These are phyloP conservation scores for Echeneis naucrates DNA, from an alignment of 2,797 vertebrate species.

Conservation along the genomic window DNA sequence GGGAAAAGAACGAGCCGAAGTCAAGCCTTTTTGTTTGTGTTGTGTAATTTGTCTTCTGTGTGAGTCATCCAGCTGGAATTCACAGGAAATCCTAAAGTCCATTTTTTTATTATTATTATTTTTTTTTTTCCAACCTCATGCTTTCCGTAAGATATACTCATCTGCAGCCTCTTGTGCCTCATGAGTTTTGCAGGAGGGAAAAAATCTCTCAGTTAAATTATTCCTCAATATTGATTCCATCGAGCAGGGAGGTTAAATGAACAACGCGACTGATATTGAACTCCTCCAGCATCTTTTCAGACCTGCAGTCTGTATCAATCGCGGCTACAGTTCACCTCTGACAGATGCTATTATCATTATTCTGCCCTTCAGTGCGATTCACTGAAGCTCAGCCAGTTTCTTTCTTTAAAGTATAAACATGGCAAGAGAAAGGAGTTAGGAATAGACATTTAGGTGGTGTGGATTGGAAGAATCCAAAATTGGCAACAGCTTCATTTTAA, in stretches of 20 bases:
- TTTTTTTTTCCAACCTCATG: slow-evolving; percentile 19
- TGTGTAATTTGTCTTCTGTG: slow-evolving; percentile 4
- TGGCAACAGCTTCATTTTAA: not conserved
- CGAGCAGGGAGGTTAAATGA: slow-evolving; percentile 43
- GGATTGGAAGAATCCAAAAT: not conserved
- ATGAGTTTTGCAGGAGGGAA: slow-evolving; percentile 25
- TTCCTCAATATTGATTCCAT: slow-evolving; percentile 32
- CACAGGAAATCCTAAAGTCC: not conserved
- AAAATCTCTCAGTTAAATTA: slow-evolving; percentile 22
- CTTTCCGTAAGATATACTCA: not conserved
- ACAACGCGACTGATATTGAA: slow-evolving; percentile 38
- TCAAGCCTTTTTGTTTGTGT: slow-evolving; percentile 2
- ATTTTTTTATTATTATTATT: slow-evolving; percentile 9
- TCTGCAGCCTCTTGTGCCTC: not conserved
- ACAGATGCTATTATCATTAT: slow-evolving; percentile 55
- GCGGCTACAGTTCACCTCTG: slow-evolving; percentile 51
- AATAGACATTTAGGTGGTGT: slow-evolving; percentile 11
- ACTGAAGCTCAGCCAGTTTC: slow-evolving; percentile 25
- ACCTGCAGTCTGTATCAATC: slow-evolving; percentile 34
- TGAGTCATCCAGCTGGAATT: slow-evolving; percentile 17
- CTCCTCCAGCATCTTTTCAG: slow-evolving; percentile 34
- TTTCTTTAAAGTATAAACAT: slow-evolving; percentile 30
- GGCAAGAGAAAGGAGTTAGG: slow-evolving; percentile 17
- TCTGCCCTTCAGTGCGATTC: slow-evolving; percentile 39
- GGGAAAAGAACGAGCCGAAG: slow-evolving; percentile 26